Percentiles rank a stretch among this genome's conserved stretches.
These are phyloP conservation scores for Coturnix japonica DNA, from an alignment of 2,113 vertebrate species.

Conservation along the genomic window DNA sequence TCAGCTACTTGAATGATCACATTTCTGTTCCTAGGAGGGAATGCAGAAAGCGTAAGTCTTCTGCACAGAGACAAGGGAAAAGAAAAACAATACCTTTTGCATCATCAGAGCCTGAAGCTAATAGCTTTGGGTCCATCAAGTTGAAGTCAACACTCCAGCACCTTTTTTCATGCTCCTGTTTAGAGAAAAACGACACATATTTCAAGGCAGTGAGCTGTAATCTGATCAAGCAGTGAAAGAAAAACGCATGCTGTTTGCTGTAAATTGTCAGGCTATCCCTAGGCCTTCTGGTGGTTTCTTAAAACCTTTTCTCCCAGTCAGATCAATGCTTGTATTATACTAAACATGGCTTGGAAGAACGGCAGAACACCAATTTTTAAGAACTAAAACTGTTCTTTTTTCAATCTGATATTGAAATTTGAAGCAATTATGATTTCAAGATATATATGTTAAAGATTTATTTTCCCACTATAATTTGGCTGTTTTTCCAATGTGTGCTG, in stretches of 20 bases:
- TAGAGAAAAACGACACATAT: constrained; percentile 46
- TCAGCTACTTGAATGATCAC: neutral
- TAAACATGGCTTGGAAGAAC: neutral
- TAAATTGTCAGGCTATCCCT: neutral
- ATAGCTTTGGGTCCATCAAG: constrained; percentile 98
- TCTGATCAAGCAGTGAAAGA: neutral
- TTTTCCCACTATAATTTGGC: neutral
- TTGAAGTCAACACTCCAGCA: constrained; percentile 99
- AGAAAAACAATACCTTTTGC: constrained; percentile 90
- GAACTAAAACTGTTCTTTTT: neutral
- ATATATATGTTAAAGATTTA: neutral
- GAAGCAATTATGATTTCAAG: neutral
- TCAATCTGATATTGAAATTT: neutral
- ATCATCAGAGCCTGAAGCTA: constrained; percentile 98
- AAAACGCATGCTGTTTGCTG: neutral
- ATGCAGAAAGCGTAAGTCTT: neutral
- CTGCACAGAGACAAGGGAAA: neutral
- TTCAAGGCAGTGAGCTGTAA: neutral
- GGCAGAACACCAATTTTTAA: neutral
- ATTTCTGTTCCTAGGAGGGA: neutral
- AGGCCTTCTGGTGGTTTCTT: neutral
- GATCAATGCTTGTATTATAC: neutral
- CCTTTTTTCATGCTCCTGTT: constrained; percentile 97
- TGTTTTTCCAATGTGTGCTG: neutral
- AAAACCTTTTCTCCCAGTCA: neutral